A percentile compares a stretch with the other conserved stretches of the same genome.
phyloP scores from a whole-genome alignment of 2,797 vertebrate genomes.

The Cirrhinus mrigala region DNA sequence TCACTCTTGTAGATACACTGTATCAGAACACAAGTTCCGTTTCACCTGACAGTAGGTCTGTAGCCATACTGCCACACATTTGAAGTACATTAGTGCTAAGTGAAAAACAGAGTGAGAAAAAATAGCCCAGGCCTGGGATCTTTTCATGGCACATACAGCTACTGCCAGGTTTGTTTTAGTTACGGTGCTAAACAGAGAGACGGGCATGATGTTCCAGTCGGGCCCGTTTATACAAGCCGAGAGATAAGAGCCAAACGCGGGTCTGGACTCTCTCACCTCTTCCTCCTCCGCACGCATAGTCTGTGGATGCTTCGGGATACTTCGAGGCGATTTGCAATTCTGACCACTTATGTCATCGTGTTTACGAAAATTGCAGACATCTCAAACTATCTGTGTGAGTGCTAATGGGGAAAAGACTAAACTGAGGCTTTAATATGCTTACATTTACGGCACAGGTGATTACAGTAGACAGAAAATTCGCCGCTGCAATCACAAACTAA shows the following conservation, averaged over 20 bases:
- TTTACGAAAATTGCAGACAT: constrained; percentile 39
- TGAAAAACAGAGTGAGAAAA: constrained; percentile 32
- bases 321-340: constrained; percentile 44
- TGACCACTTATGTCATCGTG: constrained; percentile 29
- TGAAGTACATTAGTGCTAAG: constrained; percentile 21
- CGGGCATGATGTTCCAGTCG: constrained; percentile 42
- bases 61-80: constrained; percentile 9
- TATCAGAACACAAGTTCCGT: not conserved
- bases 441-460: constrained; percentile 27
- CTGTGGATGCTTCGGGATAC: constrained; percentile 25
- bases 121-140: constrained; percentile 20
- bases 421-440: constrained; percentile 13
- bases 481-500: not conserved
- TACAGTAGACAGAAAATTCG: not conserved
- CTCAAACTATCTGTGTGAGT: constrained; percentile 35
- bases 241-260: constrained; percentile 54
- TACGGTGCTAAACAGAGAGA: constrained; percentile 56
- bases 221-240: constrained; percentile 50
- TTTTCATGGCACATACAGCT: constrained; percentile 21
- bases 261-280: constrained; percentile 43
- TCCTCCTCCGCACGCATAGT: constrained; percentile 2
- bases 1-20: not conserved
- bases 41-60: constrained; percentile 11
- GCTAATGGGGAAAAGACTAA: constrained; percentile 17
- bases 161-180: constrained; percentile 58